These are phyloP conservation scores for Enteromius argenteus DNA, from an alignment of 2,797 vertebrate species.

Conservation along the genomic window DNA sequence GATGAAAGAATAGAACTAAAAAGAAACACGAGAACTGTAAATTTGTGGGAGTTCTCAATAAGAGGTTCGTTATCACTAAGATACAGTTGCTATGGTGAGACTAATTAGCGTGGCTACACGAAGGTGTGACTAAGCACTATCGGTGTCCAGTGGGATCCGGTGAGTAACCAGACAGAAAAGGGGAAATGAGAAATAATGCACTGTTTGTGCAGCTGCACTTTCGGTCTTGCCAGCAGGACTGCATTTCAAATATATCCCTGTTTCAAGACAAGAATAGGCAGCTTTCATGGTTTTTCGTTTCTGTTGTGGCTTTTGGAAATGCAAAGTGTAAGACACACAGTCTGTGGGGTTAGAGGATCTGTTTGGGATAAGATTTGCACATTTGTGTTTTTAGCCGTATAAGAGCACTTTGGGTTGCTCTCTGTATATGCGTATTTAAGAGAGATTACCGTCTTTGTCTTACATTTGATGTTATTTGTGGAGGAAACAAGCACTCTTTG, in stretches of 20 bases:
- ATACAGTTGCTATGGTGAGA: constrained; percentile 78
- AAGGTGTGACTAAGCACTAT: constrained; percentile 78
- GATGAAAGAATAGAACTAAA: constrained; percentile 64
- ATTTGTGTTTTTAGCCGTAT: constrained; percentile 5
- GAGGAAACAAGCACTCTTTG: neutral
- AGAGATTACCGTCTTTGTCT: constrained; percentile 11
- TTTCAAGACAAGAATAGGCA: constrained; percentile 71
- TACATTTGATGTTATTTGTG: constrained; percentile 17
- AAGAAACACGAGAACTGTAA: constrained; percentile 62
- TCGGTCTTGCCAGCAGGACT: constrained; percentile 67
- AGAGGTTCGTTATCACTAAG: constrained; percentile 72
- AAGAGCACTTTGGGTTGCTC: neutral
- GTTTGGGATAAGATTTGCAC: constrained; percentile 59
- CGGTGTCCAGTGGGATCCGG: constrained; percentile 70
- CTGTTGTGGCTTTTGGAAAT: constrained; percentile 69
- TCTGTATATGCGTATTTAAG: neutral
- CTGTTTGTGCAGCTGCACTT: constrained; percentile 78
- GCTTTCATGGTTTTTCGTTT: constrained; percentile 64
- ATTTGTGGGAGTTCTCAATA: constrained; percentile 68
- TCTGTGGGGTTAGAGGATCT: constrained; percentile 63
- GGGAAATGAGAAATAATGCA: constrained; percentile 69
- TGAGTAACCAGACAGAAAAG: constrained; percentile 65
- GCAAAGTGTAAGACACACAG: constrained; percentile 71
- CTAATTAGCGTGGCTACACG: constrained; percentile 75
- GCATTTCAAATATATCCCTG: constrained; percentile 72